Evolutionary conservation across 2,888 invertebrate species (phyloP), one percentile per base, ranked within the genome.

Genomic region (Hydriomena furcata): DNA sequence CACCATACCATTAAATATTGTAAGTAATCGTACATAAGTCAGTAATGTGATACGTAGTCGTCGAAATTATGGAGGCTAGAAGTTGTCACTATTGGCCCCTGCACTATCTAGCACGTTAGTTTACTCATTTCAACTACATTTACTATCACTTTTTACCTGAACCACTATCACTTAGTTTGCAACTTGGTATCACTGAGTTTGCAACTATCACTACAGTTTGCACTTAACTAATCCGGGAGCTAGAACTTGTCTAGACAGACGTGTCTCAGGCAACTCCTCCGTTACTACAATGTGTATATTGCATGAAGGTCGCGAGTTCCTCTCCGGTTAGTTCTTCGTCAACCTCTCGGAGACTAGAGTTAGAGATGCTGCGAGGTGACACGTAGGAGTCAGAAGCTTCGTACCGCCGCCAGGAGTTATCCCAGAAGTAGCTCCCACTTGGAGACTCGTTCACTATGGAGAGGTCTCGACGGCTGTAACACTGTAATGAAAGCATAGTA

Each of bases 301-400:
- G 93, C 93, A 95, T 93, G 75, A 93, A 94, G 11, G 91, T 91
- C 8, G 94, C 94, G 43, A 95, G 84, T 71, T 95, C 94, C 40
- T 92, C 91, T 5, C 93, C 93, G 6, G 92, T 93, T 61, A 93
- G 92, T 60, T 95, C 95, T 24, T 93, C 93, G 63, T 94, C 94
- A 55, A 94, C 83, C 72, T 95, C 94, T 43, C 94, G 93, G n/a
- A 95, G 88, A 67, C 94, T 95, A 48, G 94, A 94, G 82, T 95
- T 95, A 73, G 94, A 95, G 65, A 95, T 94, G 52, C 93, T 91
- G 25, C 91, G 88, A 32, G 90, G 86, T 12, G 91, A 91, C 36
- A 85, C 91, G 58, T 81, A 77, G 38, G 92, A 85, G 66, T 85
- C 86, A 0, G 87, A 84, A 11, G 68, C 72, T 21, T 84, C 80